Evolutionary conservation across 2,888 invertebrate species (phyloP), one percentile per base, ranked within the genome.

Genomic region (Paralinhomoeus sp.): DNA sequence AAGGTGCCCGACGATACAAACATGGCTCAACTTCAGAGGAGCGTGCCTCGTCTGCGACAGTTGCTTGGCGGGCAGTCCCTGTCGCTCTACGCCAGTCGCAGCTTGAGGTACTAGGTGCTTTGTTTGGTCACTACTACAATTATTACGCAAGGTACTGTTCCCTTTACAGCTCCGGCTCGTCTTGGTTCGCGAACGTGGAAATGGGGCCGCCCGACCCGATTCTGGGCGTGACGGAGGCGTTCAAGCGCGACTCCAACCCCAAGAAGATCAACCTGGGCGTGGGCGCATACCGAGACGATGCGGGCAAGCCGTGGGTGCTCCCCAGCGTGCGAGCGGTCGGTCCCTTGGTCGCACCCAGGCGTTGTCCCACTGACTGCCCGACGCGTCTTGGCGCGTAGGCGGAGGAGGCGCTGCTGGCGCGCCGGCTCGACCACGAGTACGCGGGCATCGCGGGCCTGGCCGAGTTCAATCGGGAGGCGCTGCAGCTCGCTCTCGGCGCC

Each of bases 201-300:
- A 81, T 89, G 83, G 93, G 91, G 3, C 93, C 93, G 20, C 93
- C 93, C 5, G 93, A 93, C 71, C 81, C 83, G 23, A 99, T 99
- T 68, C 70, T 99, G 41, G 97, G 97, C 34, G 80, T 97, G 37
- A 81, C 89, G 1, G 97, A 99, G 64, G 93, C 93, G 1, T 97
- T 72, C 67, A 91, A 84, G 63, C 74, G 70, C 48, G 93, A 97
- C 63, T 69, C 72, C 2, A 79, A 84, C 63, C 75, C 84, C 0
- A 83, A 83, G 54, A 99, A 97, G 68, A 80, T 97, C 49, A 99
- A 97, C 66, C 73, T 99, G 24, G 61, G 61, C 41, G 70, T 67
- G 18, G 70, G 70, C 39, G 91, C 97, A 12, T 99, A 99, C 67
- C 74, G 97, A 54, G 91, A 93, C 65, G 93, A 99, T 62, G 75